phyloP scores from a whole-genome alignment of 2,113 vertebrate species.

The Rhagologus leucostigma region DNA sequence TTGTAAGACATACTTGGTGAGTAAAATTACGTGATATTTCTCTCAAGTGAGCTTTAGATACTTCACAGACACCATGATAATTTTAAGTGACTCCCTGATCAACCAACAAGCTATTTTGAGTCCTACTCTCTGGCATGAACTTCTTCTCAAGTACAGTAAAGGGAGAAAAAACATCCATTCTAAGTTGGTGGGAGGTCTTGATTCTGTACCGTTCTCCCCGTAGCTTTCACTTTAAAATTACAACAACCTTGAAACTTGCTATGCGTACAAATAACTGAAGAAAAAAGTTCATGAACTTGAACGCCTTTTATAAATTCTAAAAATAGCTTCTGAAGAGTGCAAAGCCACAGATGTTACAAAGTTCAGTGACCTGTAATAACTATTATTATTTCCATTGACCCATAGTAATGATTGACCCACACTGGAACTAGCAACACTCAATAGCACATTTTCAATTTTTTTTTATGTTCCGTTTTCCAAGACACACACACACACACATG shows the following conservation, averaged over 20 bases:
- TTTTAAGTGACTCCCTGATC: background rate
- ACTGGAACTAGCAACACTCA: background rate
- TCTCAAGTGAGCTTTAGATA: background rate
- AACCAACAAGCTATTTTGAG: background rate
- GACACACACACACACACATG: background rate
- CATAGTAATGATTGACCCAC: background rate
- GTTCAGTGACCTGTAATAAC: constrained; percentile 6
- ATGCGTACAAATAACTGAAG: background rate
- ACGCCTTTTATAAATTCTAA: background rate
- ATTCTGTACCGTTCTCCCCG: background rate
- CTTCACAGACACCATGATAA: background rate
- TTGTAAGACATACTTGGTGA: background rate
- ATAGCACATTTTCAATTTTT: background rate
- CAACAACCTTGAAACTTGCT: background rate
- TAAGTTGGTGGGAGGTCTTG: background rate
- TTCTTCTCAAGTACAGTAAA: background rate
- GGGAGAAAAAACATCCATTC: background rate
- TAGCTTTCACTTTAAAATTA: background rate
- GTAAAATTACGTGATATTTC: background rate
- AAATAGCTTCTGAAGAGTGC: background rate
- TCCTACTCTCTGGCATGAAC: background rate
- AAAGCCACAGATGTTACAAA: background rate
- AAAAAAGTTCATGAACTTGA: background rate
- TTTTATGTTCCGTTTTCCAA: background rate
- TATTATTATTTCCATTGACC: constrained; percentile 16